phyloP scores from a whole-genome alignment of 2,797 vertebrate genomes.

The Adelosebastes latens region DNA sequence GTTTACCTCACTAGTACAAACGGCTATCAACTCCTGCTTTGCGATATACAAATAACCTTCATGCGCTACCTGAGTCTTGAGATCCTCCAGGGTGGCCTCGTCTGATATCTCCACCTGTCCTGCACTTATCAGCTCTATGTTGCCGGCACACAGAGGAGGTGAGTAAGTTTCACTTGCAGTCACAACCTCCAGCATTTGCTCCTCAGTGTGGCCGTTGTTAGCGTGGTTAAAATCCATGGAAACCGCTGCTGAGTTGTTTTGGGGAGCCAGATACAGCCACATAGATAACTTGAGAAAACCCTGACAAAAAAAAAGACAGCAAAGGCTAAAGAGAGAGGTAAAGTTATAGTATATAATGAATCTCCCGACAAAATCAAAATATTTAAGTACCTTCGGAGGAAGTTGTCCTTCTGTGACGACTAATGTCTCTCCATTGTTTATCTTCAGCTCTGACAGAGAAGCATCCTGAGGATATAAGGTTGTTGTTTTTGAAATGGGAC shows the following conservation, averaged over 20 bases:
- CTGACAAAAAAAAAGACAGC: constrained; percentile 69
- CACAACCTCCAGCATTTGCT: constrained; percentile 38
- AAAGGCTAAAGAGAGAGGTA: neutral
- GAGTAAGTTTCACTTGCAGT: constrained; percentile 47
- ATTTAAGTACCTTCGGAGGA: constrained; percentile 84
- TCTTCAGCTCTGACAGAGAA: constrained; percentile 85
- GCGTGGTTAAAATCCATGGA: constrained; percentile 52
- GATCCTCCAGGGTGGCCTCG: constrained; percentile 88
- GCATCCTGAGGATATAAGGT: constrained; percentile 79
- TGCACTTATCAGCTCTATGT: constrained; percentile 73
- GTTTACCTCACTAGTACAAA: neutral
- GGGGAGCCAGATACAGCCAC: constrained; percentile 79
- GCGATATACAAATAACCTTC: neutral
- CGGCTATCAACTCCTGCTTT: neutral
- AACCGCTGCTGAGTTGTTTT: neutral
- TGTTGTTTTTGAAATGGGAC: neutral
- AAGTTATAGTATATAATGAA: neutral
- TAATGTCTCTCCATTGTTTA: constrained; percentile 90
- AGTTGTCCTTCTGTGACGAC: constrained; percentile 90
- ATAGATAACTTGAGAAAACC: constrained; percentile 90
- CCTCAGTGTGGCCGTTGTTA: constrained; percentile 46
- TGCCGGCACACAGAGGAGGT: constrained; percentile 6
- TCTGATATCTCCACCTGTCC: constrained; percentile 90
- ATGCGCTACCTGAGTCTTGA: constrained; percentile 90
- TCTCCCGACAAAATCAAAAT: neutral